Evolutionary conservation across 2,113 vertebrate species (phyloP).

Genomic region (Epinephelus cyanopodus): DNA sequence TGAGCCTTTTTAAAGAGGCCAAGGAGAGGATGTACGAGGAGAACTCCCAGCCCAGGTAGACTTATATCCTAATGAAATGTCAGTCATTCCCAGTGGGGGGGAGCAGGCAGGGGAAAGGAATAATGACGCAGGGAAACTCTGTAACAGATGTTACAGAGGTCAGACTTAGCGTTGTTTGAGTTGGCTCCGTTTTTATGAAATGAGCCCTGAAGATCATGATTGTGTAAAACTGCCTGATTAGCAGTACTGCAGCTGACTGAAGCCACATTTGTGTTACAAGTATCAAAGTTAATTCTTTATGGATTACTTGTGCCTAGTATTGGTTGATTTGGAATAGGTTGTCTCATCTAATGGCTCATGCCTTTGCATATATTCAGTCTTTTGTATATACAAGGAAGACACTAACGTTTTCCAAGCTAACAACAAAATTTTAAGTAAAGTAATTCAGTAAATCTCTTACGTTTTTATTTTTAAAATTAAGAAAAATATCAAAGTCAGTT

Average conservation of each 20-base stretch:
- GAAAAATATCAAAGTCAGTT: too few species aligned
- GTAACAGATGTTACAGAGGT: constrained; percentile 10
- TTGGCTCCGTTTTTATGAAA: constrained; percentile 11
- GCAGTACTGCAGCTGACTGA: not conserved
- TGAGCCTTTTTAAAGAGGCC: constrained; percentile 98
- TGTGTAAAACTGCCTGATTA: constrained; percentile 1
- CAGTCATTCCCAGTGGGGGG: not conserved
- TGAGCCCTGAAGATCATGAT: constrained; percentile 17
- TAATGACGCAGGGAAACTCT: constrained; percentile 12
- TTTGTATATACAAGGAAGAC: not conserved
- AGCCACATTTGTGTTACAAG: not conserved
- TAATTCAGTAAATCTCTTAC: not conserved
- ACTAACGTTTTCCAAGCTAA: not conserved
- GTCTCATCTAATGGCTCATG: not conserved
- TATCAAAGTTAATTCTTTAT: not conserved
- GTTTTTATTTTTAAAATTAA: not conserved
- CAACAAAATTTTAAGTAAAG: not conserved
- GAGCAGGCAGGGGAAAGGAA: not conserved
- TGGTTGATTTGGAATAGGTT: not conserved
- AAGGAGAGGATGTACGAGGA: constrained; percentile 99
- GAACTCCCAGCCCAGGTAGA: constrained; percentile 95
- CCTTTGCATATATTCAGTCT: not conserved
- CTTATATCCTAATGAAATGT: not conserved
- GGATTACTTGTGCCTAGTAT: not conserved
- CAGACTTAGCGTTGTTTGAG: constrained; percentile 28